Conservation (phyloP, 2,797 vertebrate genomes). For the Numenius phaeopus region DNA sequence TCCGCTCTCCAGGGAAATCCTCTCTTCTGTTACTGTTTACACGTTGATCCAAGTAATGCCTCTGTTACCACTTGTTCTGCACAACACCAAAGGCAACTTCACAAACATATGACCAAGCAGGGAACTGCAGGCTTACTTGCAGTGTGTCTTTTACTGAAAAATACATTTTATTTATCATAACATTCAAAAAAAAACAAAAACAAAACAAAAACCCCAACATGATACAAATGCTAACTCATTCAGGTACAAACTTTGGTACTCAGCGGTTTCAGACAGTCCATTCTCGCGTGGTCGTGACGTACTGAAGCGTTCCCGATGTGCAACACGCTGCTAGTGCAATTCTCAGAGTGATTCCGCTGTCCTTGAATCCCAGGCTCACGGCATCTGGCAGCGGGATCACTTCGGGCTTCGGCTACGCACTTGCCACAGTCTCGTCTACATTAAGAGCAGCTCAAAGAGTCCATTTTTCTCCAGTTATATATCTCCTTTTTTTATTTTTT, state of each 20-base stretch:
- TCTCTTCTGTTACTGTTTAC: neutral
- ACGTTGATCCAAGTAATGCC: neutral
- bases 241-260: conserved; percentile 72
- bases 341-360: neutral
- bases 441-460: conserved; percentile 59
- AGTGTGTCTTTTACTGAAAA: conserved; percentile 83
- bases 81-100: neutral
- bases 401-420: neutral
- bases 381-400: neutral
- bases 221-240: conserved; percentile 80
- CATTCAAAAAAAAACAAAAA: conserved; percentile 55
- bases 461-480: conserved; percentile 44
- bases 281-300: conserved; percentile 24
- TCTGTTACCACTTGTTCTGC: neutral
- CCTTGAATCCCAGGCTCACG: neutral
- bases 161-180: conserved; percentile 81
- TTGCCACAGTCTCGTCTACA: conserved; percentile 8
- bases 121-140: conserved; percentile 43
- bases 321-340: conserved; percentile 69
- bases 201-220: conserved; percentile 29
- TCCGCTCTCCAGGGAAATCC: neutral
- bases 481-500: neutral
- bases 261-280: conserved; percentile 66
- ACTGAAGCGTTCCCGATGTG: conserved; percentile 56
- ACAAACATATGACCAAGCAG: neutral